These are phyloP conservation scores for Myanophis thanlyinensis DNA, from an alignment of 2,113 vertebrate species.

Conservation along the genomic window DNA sequence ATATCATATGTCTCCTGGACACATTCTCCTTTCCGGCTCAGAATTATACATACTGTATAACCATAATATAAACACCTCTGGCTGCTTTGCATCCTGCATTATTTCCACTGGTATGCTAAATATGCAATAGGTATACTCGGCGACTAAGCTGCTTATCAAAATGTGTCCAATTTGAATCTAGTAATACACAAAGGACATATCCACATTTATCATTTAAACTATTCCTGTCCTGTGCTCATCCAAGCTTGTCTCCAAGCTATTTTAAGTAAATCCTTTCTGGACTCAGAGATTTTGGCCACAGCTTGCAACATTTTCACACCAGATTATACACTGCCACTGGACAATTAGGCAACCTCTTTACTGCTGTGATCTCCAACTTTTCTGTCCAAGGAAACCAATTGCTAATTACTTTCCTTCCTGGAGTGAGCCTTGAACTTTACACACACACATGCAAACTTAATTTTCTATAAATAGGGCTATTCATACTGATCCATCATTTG, in stretches of 20 bases:
- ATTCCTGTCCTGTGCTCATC: background rate
- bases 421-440: background rate
- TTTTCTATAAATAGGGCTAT: background rate
- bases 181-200: background rate
- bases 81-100: background rate
- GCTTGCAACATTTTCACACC: background rate
- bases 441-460: background rate
- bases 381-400: background rate
- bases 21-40: background rate
- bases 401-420: background rate
- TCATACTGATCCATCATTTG: background rate
- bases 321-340: background rate
- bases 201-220: background rate
- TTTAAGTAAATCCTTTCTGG: background rate
- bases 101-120: background rate
- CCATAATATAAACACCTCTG: background rate
- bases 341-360: background rate
- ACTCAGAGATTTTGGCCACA: background rate
- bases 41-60: background rate
- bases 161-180: background rate
- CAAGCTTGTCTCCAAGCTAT: background rate
- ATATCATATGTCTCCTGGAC: background rate
- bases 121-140: background rate
- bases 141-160: background rate
- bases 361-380: background rate